Evolutionary conservation across 2,888 invertebrate species (phyloP), one percentile per base, ranked within the genome.

Genomic region (Callinectes sapidus): DNA sequence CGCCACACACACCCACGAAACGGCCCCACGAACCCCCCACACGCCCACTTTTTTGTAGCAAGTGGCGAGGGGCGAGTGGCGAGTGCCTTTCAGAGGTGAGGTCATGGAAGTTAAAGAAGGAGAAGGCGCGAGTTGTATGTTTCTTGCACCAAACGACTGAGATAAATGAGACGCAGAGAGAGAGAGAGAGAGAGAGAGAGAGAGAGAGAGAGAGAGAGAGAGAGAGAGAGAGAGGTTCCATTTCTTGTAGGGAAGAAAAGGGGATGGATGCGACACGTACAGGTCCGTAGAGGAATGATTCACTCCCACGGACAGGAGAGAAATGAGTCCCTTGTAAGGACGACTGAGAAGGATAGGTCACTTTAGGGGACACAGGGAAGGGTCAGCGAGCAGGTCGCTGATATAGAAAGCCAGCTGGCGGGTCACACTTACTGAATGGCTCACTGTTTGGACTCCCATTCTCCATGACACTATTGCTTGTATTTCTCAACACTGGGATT

Each of bases 121-220:
- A 13, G 32, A 32, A 2, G 35, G 35, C 10, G 32, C 10, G 81
- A 35, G 71, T 28, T 16, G 81, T 81, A 32, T 81, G 35, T 81
- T 81, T 6, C 81, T 87, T 87, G 54, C 48, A 87, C 86, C 18
- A 32, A 86, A 54, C 87, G 87, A 28, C 23, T 48, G 87, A 54
- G 87, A 87, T 23, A 54, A 35, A 87, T 87, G 86, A 87, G 54
- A 48, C 8, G 8, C 8, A 71, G 71, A 71, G n/a, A 71, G 28
- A 28, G 71, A 71, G 71, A 71, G 71, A 28, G n/a, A 71, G 71
- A 71, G 48, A 35, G 87, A 87, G 39, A 87, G n/a, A 71, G 39
- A 39, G 86, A 39, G 86, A 87, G 39, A 87, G 86, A 39, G 86
- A 87, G 86, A 39, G 39, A 39, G 86, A 87, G 86, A 35, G 86